Conservation (phyloP, 2,888 invertebrate species). For the Xestia c-nigrum region DNA sequence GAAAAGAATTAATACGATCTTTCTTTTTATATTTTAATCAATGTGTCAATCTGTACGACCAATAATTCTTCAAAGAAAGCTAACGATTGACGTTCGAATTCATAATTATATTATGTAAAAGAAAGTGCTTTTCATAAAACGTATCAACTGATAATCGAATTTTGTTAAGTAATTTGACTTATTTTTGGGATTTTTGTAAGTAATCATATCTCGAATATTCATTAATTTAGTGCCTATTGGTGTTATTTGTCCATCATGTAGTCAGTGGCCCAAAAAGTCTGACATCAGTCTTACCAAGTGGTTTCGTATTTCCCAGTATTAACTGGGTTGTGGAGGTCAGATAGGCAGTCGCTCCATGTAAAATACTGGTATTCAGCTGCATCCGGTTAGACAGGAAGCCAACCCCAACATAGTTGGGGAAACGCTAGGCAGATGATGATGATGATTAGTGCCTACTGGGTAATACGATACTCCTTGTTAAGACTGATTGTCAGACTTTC, state of each 20-base stretch:
- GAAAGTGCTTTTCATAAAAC: conserved; percentile 17
- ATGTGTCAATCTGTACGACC: conserved; percentile 36
- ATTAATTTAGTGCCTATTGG: not conserved
- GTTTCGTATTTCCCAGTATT: no score
- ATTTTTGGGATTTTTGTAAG: not conserved
- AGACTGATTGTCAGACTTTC: no score
- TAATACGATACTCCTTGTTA: not conserved
- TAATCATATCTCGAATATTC: not conserved
- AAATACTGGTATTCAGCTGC: no score
- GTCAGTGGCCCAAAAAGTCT: no score
- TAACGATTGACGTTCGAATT: conserved; percentile 1
- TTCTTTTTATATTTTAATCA: conserved; percentile 29
- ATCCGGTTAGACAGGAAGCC: no score
- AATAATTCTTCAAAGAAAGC: conserved; percentile 38
- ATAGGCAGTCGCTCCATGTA: no score
- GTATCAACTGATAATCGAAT: conserved; percentile 17
- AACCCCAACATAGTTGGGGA: no score
- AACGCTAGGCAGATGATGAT: no score
- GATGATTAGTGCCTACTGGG: not conserved
- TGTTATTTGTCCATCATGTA: no score
- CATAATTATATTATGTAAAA: conserved; percentile 32
- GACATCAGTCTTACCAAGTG: no score
- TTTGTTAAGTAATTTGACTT: not conserved
- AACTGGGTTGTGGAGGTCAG: no score
- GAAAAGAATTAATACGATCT: conserved; percentile 19